Base-by-base conservation (phyloP, 1,140 invertebrate species). In the Diorhabda elongata region DNA sequence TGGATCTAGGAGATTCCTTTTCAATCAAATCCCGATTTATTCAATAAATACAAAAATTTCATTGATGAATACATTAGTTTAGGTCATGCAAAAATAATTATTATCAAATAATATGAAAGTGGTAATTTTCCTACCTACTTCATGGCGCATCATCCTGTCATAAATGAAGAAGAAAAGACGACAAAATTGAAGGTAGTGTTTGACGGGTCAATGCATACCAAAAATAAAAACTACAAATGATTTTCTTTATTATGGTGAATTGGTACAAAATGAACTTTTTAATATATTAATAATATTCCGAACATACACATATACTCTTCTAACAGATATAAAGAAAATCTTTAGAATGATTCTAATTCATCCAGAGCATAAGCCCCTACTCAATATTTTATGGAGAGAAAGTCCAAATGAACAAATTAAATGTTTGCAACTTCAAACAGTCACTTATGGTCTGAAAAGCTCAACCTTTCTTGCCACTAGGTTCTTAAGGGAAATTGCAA, bases 201-300 rank as follows among this genome's bases (percentile, higher is more conserved):
- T 74, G 47, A 61, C 45, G 76, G 68, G 26, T 26, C 26, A 74
- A 84, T 72, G 73, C 84, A 75, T 66, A 59, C 77, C 26, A 26
- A 26, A 26, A 59, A 76, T 42, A 73, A 71, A 2, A 74, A 6
- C 76, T 9, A 81, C 81, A 64, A 79, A 81, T 63, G 79, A 74
- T 1, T 81, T 79, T 3, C 68, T 72, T 69, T n/a, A 69, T 70
- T 4, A 69, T 61, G 47, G 75, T 77, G 70, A 71, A 45, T 57
- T 58, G 44, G 66, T 71, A 43, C 69, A 71, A 11, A 61, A 60
- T 11, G 69, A 71, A 3, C 11, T 71, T 8, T 71, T 52, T 61
- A 66, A 71, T 65, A 71, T 71, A 45, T 7, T 71, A 3, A 58
- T 47, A 11, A 44, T 65, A 5, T 67, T 71, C 11, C 47, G 69